Evolutionary conservation across 30 jellyfish, hydroid and myxozoan genomes (phyloP), one percentile per base, ranked within the genome.

Genomic region (Aurelia aurita): DNA sequence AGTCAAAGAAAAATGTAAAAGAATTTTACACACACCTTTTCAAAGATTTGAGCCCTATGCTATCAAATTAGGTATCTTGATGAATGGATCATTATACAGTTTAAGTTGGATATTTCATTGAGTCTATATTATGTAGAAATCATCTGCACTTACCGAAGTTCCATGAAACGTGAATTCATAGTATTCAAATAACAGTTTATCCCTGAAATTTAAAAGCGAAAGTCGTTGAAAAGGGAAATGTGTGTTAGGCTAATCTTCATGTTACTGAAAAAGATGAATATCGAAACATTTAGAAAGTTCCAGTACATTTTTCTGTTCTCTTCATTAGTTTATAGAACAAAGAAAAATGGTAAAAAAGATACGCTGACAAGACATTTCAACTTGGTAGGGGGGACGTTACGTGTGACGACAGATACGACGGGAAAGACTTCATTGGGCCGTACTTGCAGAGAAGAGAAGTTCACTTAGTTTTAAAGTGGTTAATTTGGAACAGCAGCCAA

Each of bases 81-180:
- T 4, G 31, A 58, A n/a, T n/a, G n/a, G n/a, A n/a, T n/a, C n/a
- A n/a, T n/a, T n/a, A n/a, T n/a, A n/a, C n/a, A n/a, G n/a, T n/a
- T n/a, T n/a, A n/a, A n/a, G n/a, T n/a, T 11, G 31, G 19, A 0
- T 35, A 14, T 20, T 60, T 14, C 4, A 7, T 61, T 20, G 21
- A 61, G 73, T 16, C 15, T 6, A 61, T 0, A 61, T 3, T 21
- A 3, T 61, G 20, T 14, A 60, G 32, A 60, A 16, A 27, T 32
- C 6, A 23, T 20, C n/a, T 9, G 5, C 8, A 87, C 98, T 58
- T 60, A 93, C 98, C 47, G 97, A 59, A 3, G 97, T 55, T 27
- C 98, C 98, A 74, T 87, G 57, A 61, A 71, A 93, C 1, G 97
- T 79, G 63, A 80, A 83, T 82, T 93, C 98, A 71, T 93, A 93